Evolutionary conservation across 2,888 invertebrate genomes (phyloP).

Genomic region (Epirrhoe tristata): DNA sequence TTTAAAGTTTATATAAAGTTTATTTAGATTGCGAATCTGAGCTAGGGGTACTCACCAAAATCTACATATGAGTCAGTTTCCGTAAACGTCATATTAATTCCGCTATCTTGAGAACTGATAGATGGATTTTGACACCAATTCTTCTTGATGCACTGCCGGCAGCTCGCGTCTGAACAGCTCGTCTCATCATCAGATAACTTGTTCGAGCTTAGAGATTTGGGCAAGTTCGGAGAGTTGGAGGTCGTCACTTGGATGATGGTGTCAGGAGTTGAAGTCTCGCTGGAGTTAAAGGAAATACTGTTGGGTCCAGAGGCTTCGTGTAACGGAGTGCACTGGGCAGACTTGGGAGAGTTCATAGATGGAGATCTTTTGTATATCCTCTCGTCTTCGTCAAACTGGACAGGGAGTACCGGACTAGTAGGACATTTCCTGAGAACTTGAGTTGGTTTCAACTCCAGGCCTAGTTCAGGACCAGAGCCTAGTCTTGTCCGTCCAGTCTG

Average conservation of each 20-base stretch:
- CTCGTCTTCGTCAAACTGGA: conserved; percentile 71
- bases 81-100: conserved; percentile 90
- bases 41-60: conserved; percentile 65
- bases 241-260: conserved; percentile 81
- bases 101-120: conserved; percentile 91
- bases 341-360: conserved; percentile 71
- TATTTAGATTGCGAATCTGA: too few relatives aligned
- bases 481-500: conserved; percentile 71
- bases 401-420: conserved; percentile 76
- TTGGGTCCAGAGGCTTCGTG: conserved; percentile 77
- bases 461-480: conserved; percentile 78
- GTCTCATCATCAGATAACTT: conserved; percentile 86
- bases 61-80: conserved; percentile 87
- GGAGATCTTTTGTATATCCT: conserved; percentile 66
- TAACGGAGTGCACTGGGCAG: conserved; percentile 74
- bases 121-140: conserved; percentile 88
- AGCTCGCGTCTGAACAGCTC: conserved; percentile 73
- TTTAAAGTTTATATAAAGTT: too few relatives aligned
- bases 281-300: conserved; percentile 81
- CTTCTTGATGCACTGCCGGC: conserved; percentile 82
- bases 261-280: conserved; percentile 82
- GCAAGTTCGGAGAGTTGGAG: conserved; percentile 72
- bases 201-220: conserved; percentile 84
- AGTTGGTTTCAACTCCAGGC: conserved; percentile 68
- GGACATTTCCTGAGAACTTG: conserved; percentile 74